Percentiles rank a stretch among this genome's conserved stretches.
Evolutionary conservation across 37 sponge, comb jelly and placozoan genomes (phyloP).

Genomic region (Mnemiopsis leidyi): DNA sequence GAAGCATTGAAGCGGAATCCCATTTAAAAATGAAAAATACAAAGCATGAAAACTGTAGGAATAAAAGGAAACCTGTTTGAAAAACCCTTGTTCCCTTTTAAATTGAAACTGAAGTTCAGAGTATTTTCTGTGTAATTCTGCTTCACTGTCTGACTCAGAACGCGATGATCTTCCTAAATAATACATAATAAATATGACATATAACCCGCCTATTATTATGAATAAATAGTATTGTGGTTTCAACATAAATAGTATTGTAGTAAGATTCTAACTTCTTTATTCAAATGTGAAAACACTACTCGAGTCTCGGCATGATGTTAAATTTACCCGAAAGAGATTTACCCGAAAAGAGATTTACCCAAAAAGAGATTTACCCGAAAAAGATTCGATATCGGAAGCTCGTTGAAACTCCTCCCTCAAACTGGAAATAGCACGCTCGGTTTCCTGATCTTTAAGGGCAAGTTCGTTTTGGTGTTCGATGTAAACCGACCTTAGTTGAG

Average conservation of each 20-base stretch:
- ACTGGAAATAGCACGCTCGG: background rate
- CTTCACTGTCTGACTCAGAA: background rate
- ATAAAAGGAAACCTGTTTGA: constrained; percentile 56
- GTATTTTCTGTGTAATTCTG: background rate
- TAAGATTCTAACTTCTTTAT: no score
- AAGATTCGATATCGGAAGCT: background rate
- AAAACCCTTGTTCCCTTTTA: constrained; percentile 36
- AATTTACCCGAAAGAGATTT: no score
- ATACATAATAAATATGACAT: no score
- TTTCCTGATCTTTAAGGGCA: constrained; percentile 33
- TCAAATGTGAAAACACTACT: no score
- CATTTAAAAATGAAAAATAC: no score
- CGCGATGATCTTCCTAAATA: background rate
- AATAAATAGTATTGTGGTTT: no score
- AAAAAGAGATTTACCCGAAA: background rate
- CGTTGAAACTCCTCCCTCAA: constrained; percentile 2
- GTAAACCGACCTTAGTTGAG: constrained; percentile 31
- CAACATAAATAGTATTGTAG: no score
- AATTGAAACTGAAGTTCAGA: constrained; percentile 24
- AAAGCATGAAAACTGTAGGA: no score
- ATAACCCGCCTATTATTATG: no score
- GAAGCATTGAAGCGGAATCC: no score
- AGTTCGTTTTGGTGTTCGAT: constrained; percentile 46
- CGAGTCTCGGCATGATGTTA: no score
- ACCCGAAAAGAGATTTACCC: no score